phyloP scores from a whole-genome alignment of 2,113 vertebrate species.

The Scomber colias region DNA sequence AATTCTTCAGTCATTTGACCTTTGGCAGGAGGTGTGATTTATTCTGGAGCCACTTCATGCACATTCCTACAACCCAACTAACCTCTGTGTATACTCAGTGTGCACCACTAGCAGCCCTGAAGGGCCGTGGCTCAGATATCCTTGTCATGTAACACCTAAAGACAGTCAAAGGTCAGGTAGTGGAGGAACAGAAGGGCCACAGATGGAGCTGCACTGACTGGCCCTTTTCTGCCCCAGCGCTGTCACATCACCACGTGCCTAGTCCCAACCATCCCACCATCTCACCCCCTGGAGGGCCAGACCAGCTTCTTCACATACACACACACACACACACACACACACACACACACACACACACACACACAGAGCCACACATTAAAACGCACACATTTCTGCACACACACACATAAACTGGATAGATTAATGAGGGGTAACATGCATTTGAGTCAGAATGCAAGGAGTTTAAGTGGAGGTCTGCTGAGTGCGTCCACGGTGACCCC shows the following conservation, averaged over 20 bases:
- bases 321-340: slow-evolving; percentile 4
- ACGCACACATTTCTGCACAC: slow-evolving; percentile 15
- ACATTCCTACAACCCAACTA: slow-evolving; percentile 15
- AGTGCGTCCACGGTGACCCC: slow-evolving; percentile 56
- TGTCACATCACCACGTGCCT: slow-evolving; percentile 69
- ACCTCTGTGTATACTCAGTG: slow-evolving; percentile 36
- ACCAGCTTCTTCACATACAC: slow-evolving; percentile 12
- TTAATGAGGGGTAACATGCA: slow-evolving; percentile 45
- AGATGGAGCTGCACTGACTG: slow-evolving; percentile 76
- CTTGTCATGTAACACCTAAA: slow-evolving; percentile 81
- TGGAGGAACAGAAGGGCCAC: slow-evolving; percentile 79
- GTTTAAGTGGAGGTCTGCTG: slow-evolving; percentile 43
- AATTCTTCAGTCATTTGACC: slow-evolving; percentile 43
- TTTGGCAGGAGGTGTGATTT: slow-evolving; percentile 35
- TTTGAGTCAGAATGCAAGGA: slow-evolving; percentile 44
- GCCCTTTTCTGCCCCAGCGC: slow-evolving; percentile 57
- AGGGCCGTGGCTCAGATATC: slow-evolving; percentile 60
- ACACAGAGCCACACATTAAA: neutral
- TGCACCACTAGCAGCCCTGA: slow-evolving; percentile 32
- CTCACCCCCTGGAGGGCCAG: slow-evolving; percentile 41
- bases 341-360: slow-evolving; percentile 26
- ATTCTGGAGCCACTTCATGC: slow-evolving; percentile 31
- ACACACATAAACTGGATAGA: slow-evolving; percentile 23
- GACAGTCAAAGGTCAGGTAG: slow-evolving; percentile 80
- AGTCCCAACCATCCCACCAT: slow-evolving; percentile 41